These are phyloP conservation scores for Ictalurus furcatus DNA, from an alignment of 2,113 vertebrate species.

Conservation along the genomic window DNA sequence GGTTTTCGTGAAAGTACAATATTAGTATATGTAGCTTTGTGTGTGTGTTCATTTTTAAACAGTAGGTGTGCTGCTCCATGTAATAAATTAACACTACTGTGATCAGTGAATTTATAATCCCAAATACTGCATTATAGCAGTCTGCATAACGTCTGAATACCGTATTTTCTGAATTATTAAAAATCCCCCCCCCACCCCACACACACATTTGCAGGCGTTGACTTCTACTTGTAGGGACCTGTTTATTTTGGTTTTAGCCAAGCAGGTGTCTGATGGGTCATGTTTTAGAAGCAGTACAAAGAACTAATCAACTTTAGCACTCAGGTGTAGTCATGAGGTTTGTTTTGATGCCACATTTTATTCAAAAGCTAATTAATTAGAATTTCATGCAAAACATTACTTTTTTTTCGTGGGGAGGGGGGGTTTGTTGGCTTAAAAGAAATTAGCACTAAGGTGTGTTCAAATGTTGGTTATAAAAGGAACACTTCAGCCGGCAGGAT, in stretches of 20 bases:
- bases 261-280: background rate
- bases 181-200: accelerated
- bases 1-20: background rate
- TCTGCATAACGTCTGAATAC: background rate
- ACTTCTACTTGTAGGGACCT: background rate
- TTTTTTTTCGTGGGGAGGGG: no score
- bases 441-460: no score
- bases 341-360: no score
- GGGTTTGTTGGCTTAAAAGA: no score
- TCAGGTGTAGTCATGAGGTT: no score
- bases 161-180: background rate
- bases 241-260: background rate
- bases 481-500: no score
- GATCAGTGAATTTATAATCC: background rate
- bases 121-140: background rate
- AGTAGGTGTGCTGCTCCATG: background rate
- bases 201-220: no score
- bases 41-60: no score
- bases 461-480: no score
- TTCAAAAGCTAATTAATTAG: no score
- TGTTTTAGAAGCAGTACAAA: background rate
- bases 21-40: background rate
- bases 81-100: background rate
- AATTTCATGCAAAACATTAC: no score
- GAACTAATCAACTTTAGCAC: background rate